These are phyloP conservation scores for Eurystomus glaucurus DNA, from an alignment of 2,797 vertebrate genomes.

Conservation along the genomic window DNA sequence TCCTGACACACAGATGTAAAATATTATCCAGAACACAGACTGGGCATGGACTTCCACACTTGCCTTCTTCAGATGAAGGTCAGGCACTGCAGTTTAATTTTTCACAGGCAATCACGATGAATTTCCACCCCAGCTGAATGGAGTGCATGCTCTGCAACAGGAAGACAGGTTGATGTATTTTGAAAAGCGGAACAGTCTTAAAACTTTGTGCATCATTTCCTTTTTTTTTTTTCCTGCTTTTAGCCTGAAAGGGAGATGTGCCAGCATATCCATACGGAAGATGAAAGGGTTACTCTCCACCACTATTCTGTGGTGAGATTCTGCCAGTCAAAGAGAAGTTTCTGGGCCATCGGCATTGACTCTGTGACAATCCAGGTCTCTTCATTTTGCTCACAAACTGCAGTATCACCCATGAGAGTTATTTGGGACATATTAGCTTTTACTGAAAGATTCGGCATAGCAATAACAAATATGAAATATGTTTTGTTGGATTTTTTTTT, in stretches of 20 bases:
- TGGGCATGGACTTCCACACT: not conserved
- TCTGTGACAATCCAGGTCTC: not conserved
- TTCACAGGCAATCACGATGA: not conserved
- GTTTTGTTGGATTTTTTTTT: not conserved
- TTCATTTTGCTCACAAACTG: not conserved
- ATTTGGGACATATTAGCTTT: not conserved
- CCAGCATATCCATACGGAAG: not conserved
- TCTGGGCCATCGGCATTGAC: not conserved
- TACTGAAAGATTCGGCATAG: not conserved
- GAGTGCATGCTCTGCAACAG: not conserved
- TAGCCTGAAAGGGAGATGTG: not conserved
- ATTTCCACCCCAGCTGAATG: not conserved
- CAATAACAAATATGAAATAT: not conserved
- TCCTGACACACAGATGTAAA: not conserved
- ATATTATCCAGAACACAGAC: not conserved
- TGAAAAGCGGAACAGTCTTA: not conserved
- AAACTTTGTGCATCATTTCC: not conserved
- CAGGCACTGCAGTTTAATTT: not conserved
- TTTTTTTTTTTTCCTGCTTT: not conserved
- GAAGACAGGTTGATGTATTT: not conserved
- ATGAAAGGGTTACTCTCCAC: not conserved
- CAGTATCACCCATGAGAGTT: not conserved
- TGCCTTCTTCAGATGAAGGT: slow-evolving; percentile 4
- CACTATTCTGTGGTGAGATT: not conserved
- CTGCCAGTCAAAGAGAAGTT: not conserved